Evolutionary conservation across 2,797 vertebrate genomes (phyloP), one percentile per base, ranked within the genome.

Genomic region (Eleutherodactylus coqui): DNA sequence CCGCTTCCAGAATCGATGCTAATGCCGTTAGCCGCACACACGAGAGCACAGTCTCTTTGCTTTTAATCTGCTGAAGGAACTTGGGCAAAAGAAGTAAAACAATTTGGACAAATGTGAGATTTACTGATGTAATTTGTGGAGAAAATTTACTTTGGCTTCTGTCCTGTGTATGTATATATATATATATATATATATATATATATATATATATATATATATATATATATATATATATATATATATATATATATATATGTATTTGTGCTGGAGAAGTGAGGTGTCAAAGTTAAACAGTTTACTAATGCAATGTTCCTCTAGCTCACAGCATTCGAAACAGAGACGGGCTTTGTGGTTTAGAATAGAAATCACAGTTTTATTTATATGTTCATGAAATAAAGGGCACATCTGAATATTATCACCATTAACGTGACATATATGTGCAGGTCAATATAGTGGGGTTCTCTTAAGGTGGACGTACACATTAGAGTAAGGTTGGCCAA

Each of bases 61-160:
- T 93, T 95, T 95, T 95, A 95, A 96, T 96, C 94, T 95, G 90
- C 75, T 90, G 90, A 89, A 94, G 93, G 92, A 92, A 94, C 58
- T 94, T 88, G 89, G 27, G 91, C 89, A 90, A 89, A 91, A 87
- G 93, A 93, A 92, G 92, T 93, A 93, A 94, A 95, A 95, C 95
- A 94, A 91, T 92, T 88, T 90, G 92, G 90, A 92, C 92, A 92
- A 93, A 93, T 90, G 93, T 5, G 86, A 88, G 79, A 32, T 73
- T 70, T 88, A 87, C 67, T 93, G 92, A 94, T 93, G 91, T 87
- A 92, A 93, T 95, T 94, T 93, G 90, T 92, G 93, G 92, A 75
- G 41, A 75, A 43, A 84, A 87, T 87, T 84, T 82, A 88, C 82
- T 88, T 81, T 85, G 47, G 45, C 58, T 70, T 21, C n/a, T 78